phyloP scores from a whole-genome alignment of 2,113 vertebrate genomes.

The Chaetorhynchus papuensis region DNA sequence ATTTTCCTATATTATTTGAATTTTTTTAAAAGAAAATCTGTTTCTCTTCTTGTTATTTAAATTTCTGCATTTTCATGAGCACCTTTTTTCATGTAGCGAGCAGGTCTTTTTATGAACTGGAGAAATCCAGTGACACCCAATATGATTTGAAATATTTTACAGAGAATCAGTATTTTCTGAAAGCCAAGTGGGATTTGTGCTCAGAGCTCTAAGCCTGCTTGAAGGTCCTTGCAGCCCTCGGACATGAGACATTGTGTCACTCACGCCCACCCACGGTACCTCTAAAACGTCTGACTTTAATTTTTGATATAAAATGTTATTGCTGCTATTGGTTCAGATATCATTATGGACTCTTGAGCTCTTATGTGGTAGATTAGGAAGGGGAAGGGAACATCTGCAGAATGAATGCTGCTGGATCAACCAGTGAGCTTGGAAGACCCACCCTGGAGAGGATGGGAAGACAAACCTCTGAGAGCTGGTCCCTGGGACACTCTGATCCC shows the following conservation, averaged over 20 bases:
- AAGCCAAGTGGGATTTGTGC: background rate
- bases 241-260: fast-evolving
- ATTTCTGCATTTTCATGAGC: background rate
- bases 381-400: background rate
- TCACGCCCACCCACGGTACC: fast-evolving
- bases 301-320: background rate
- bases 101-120: background rate
- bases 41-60: background rate
- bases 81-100: background rate
- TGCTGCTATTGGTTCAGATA: background rate
- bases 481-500: background rate
- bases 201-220: background rate
- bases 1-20: background rate
- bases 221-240: background rate
- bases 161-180: background rate
- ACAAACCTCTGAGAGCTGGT: background rate
- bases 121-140: background rate
- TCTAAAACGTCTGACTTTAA: background rate
- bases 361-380: background rate
- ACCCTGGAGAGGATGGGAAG: background rate
- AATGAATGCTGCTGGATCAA: background rate
- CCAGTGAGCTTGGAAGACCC: background rate
- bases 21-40: background rate
- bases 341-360: background rate
- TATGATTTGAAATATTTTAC: background rate